These are phyloP conservation scores for Acleris emargana DNA, from an alignment of 2,888 invertebrate genomes.

Conservation along the genomic window DNA sequence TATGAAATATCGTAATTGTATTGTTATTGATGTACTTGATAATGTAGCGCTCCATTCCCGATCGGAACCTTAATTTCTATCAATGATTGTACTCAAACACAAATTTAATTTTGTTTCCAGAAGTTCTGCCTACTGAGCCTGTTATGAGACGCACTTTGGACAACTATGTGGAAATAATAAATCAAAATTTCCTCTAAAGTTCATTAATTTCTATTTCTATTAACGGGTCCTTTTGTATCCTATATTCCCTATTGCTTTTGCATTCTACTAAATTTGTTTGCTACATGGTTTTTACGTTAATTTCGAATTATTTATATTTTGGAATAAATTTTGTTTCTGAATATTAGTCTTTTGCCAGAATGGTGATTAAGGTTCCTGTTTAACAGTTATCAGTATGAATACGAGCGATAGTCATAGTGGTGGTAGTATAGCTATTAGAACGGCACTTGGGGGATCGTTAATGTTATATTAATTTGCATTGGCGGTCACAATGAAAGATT, in stretches of 20 bases:
- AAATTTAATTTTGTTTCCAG: slow-evolving; percentile 78
- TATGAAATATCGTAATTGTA: slow-evolving; percentile 79
- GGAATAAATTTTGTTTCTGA: slow-evolving; percentile 80
- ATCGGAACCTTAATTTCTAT: slow-evolving; percentile 81
- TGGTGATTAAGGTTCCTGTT: slow-evolving; percentile 80
- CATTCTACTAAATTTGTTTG: slow-evolving; percentile 76
- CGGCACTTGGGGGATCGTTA: no score
- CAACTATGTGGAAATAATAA: slow-evolving; percentile 83
- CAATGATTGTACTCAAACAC: slow-evolving; percentile 69
- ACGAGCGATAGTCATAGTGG: not conserved
- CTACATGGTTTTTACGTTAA: slow-evolving; percentile 81
- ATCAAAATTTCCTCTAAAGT: slow-evolving; percentile 79
- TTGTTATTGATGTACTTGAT: slow-evolving; percentile 73
- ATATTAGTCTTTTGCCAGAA: slow-evolving; percentile 71
- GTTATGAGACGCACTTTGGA: slow-evolving; percentile 80
- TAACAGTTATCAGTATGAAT: slow-evolving; percentile 35
- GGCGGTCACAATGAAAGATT: no score
- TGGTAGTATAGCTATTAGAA: no score
- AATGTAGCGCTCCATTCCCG: slow-evolving; percentile 82
- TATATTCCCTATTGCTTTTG: slow-evolving; percentile 73
- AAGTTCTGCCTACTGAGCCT: slow-evolving; percentile 79
- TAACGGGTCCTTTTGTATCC: slow-evolving; percentile 78
- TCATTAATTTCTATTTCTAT: slow-evolving; percentile 80
- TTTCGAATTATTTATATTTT: slow-evolving; percentile 81
- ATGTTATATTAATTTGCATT: no score